These are phyloP conservation scores for Ellobium chinense DNA, from an alignment of 2,888 invertebrate genomes.

Conservation along the genomic window DNA sequence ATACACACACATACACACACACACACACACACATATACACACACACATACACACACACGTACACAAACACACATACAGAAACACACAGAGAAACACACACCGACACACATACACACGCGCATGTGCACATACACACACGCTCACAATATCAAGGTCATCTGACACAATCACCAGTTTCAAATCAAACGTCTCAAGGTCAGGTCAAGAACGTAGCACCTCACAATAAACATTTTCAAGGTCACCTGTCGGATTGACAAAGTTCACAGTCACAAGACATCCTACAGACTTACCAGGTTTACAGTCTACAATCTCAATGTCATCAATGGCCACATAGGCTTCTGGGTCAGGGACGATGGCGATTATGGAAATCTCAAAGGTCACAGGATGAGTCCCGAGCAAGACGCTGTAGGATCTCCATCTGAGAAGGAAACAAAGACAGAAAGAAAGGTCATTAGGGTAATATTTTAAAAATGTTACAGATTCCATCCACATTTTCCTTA, in stretches of 20 bases:
- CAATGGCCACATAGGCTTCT: neutral
- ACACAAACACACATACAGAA: neutral
- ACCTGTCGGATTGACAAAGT: too few species aligned
- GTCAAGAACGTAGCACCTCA: too few species aligned
- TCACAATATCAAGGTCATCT: too few species aligned
- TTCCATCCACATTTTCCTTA: too few species aligned
- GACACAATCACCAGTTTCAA: too few species aligned
- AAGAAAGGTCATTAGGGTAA: too few species aligned
- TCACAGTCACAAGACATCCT: too few species aligned
- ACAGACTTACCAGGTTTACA: slow-evolving; percentile 6
- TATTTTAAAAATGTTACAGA: too few species aligned
- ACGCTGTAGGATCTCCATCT: neutral
- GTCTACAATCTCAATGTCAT: slow-evolving; percentile 1
- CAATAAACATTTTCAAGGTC: too few species aligned
- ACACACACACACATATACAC: neutral
- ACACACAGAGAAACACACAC: neutral
- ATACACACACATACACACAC: neutral
- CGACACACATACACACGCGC: too few species aligned
- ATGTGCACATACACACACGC: too few species aligned
- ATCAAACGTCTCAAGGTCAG: too few species aligned
- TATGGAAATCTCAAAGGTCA: neutral
- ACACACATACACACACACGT: neutral
- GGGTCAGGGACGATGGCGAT: neutral
- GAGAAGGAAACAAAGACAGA: neutral
- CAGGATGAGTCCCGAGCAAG: neutral